Evolutionary conservation across 2,113 vertebrate species (phyloP).

Genomic region (Sceloporus undulatus): DNA sequence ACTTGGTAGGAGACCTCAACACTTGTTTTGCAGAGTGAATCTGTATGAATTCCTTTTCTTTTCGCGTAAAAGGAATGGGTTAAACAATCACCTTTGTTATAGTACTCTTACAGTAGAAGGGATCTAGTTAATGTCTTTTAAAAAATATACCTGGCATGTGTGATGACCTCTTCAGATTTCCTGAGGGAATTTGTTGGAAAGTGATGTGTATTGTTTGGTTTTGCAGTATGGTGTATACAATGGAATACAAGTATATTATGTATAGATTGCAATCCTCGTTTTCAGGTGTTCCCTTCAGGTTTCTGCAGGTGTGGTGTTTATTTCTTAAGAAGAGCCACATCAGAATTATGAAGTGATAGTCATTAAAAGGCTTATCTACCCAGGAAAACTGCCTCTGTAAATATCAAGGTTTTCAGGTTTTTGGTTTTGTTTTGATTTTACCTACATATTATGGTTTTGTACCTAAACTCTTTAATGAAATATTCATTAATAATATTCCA

Average conservation of each 20-base stretch:
- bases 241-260: background rate
- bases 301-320: background rate
- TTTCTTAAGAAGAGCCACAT: background rate
- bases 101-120: background rate
- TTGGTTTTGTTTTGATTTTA: too few species aligned
- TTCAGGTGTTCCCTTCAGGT: too few species aligned
- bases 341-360: background rate
- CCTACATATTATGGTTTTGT: too few species aligned
- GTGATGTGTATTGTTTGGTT: background rate
- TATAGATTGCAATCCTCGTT: background rate
- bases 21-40: background rate
- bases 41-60: background rate
- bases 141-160: background rate
- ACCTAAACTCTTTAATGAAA: too few species aligned
- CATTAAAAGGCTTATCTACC: too few species aligned
- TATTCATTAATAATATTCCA: too few species aligned
- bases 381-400: too few species aligned
- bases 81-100: background rate
- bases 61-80: background rate
- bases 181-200: background rate
- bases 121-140: background rate
- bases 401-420: too few species aligned
- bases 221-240: background rate
- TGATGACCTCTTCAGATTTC: background rate
- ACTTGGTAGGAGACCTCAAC: slow-evolving; percentile 34